These are phyloP conservation scores for Tenualosa ilisha DNA, from an alignment of 2,797 vertebrate genomes.

Conservation along the genomic window DNA sequence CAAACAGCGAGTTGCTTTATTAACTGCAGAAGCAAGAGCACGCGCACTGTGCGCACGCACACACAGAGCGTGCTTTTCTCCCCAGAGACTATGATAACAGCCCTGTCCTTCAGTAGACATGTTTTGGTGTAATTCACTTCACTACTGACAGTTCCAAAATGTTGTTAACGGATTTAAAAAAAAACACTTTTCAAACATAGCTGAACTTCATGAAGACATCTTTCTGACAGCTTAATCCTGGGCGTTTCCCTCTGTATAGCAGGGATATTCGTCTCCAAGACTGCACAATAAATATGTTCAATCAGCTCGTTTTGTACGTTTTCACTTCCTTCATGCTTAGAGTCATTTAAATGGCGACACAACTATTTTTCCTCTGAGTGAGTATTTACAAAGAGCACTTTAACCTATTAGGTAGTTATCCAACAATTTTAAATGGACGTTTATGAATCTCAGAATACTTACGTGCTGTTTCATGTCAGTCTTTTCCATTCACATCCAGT, in stretches of 20 bases:
- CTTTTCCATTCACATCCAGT: background rate
- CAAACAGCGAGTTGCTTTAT: conserved; percentile 23
- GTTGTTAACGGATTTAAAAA: background rate
- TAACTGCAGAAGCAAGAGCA: background rate
- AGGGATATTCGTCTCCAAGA: background rate
- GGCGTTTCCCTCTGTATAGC: background rate
- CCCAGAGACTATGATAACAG: background rate
- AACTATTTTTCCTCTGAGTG: background rate
- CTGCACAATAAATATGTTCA: background rate
- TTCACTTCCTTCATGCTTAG: background rate
- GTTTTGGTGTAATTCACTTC: background rate
- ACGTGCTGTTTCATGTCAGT: background rate
- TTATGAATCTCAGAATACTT: background rate
- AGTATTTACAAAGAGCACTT: background rate
- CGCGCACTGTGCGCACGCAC: background rate
- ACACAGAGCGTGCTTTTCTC: background rate
- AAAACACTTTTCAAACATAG: conserved; percentile 3
- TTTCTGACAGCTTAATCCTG: conserved; percentile 19
- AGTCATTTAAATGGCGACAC: background rate
- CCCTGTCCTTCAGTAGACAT: background rate
- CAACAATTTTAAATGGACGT: background rate
- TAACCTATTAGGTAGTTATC: background rate
- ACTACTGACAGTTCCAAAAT: background rate
- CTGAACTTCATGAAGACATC: conserved; percentile 12
- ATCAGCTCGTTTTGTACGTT: background rate